A percentile compares a stretch with the other conserved stretches of the same genome.
These are phyloP conservation scores for Tromatobia lineatoria DNA, from an alignment of 2,888 invertebrate genomes.

Conservation along the genomic window DNA sequence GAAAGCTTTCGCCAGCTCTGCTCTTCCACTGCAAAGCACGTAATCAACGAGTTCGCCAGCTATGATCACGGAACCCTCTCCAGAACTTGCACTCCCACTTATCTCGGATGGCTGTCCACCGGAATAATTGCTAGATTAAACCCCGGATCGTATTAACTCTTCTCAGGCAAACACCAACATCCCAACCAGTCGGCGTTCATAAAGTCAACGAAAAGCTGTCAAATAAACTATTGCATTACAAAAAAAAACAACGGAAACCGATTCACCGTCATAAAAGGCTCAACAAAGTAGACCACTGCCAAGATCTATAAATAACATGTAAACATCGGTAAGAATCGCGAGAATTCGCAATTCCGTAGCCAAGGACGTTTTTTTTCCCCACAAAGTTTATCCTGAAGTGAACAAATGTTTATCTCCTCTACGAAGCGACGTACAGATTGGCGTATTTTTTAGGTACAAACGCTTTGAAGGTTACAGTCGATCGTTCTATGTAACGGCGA, in stretches of 20 bases:
- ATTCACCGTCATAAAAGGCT: neutral
- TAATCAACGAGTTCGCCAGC: conserved; percentile 18
- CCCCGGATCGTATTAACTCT: conserved; percentile 13
- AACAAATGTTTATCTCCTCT: neutral
- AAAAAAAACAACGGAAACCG: neutral
- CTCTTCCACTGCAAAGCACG: neutral
- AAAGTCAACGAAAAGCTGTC: neutral
- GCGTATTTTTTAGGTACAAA: neutral
- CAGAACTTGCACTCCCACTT: conserved; percentile 24
- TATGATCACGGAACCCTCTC: neutral
- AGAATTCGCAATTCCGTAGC: neutral
- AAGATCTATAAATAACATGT: neutral
- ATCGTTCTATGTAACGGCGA: neutral
- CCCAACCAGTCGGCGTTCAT: neutral
- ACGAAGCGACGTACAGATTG: neutral
- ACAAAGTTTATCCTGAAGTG: neutral
- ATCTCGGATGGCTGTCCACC: conserved; percentile 20
- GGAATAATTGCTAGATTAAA: conserved; percentile 52
- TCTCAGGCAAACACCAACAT: neutral
- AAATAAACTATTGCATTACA: neutral
- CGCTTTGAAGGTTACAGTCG: too few species aligned
- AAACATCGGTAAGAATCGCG: neutral
- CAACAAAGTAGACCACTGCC: neutral
- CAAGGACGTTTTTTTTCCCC: neutral
- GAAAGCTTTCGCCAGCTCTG: conserved; percentile 18